Base-by-base conservation (phyloP, 2,888 invertebrate species). In the Mythimna vitellina region DNA sequence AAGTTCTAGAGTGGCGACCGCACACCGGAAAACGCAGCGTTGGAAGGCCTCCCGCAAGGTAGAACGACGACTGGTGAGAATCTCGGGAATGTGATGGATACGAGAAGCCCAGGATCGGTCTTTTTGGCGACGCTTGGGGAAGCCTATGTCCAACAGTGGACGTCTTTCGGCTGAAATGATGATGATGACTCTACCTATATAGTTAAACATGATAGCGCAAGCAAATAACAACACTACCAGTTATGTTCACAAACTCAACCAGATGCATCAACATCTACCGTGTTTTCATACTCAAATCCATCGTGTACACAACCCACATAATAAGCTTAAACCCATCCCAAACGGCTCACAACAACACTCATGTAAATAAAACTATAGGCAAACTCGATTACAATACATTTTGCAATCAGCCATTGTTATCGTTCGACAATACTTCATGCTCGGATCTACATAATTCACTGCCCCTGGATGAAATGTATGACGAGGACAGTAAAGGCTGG, bases 391-490 rank as follows among this genome's bases (percentile, higher is more conserved):
- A 77, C 69, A 82, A 85, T 79, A 70, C 61, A 82, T 73, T 70
- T 65, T 54, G 53, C 67, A 76, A 80, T 76, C 63, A 68, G 42
- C 64, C 60, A 71, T 85, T 76, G 83, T 84, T 82, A 69, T 65
- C 58, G 53, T 38, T 42, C 53, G 14, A 68, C 74, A 72, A 76
- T 76, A 80, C 65, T 67, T 73, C 58, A 69, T 32, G 65, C 51
- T 64, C 65, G 70, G 61, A 71, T 77, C 72, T 64, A 66, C 68
- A 77, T 76, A 78, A 80, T 73, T 78, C 78, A 75, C 58, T 65
- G 53, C 46, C 32, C 25, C 65, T 8, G 75, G 78, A 83, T 84
- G 73, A 81, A 84, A 83, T 85, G 63, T 71, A 73, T 73, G 68
- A 72, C 58, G 68, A 60, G 67, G 66, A 54, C 65, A 32, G 66